phyloP scores from a whole-genome alignment of 2,113 vertebrate species.

The Cyanoramphus novaezelandiae region DNA sequence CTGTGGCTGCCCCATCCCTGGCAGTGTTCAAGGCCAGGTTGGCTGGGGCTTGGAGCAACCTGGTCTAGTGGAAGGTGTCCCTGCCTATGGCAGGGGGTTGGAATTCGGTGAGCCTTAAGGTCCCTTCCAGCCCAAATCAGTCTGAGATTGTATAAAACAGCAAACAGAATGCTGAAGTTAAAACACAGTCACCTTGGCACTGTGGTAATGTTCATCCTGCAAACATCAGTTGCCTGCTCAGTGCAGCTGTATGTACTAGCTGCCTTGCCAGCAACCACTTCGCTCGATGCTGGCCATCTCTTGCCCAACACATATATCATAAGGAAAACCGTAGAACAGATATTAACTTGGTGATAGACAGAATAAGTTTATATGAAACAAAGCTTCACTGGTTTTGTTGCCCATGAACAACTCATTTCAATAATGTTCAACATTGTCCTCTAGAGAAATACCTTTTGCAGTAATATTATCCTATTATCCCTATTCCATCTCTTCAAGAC shows the following conservation, averaged over 20 bases:
- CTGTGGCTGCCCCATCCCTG: neutral
- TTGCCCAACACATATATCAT: neutral
- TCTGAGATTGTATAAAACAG: neutral
- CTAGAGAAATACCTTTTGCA: slow-evolving; percentile 54
- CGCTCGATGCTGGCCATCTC: neutral
- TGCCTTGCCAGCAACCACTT: neutral
- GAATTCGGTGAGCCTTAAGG: neutral
- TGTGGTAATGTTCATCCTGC: accelerated
- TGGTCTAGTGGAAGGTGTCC: neutral
- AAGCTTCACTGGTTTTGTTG: neutral
- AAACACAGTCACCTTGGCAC: neutral
- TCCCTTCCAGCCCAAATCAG: neutral
- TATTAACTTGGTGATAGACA: neutral
- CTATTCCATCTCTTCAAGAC: slow-evolving; percentile 44
- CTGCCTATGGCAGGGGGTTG: neutral
- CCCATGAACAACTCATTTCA: neutral
- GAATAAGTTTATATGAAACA: neutral
- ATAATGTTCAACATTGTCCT: slow-evolving; percentile 17
- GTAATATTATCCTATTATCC: neutral
- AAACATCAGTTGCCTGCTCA: neutral
- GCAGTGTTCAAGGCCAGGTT: neutral
- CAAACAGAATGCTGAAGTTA: neutral
- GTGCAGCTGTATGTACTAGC: no score
- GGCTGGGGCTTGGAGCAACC: neutral
- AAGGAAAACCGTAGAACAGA: accelerated